Percentiles rank a stretch among this genome's conserved stretches.
Evolutionary conservation across 2,113 vertebrate genomes (phyloP).

Genomic region (Chamaetylas fuelleborni): DNA sequence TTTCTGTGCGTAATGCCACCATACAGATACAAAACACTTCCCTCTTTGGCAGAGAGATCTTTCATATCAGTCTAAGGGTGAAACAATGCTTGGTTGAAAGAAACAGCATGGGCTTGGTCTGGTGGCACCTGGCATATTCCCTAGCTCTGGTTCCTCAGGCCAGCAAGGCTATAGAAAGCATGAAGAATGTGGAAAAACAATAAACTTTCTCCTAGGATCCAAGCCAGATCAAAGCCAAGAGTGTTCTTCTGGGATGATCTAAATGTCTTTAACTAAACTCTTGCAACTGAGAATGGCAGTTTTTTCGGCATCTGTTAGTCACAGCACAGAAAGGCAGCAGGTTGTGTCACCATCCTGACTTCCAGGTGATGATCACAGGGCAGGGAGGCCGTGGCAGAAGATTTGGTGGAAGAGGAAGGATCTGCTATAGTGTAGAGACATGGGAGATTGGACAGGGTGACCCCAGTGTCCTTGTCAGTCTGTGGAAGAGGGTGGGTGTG

Average conservation of each 20-base stretch:
- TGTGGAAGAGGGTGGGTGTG: not conserved
- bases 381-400: rapidly evolving
- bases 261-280: not conserved
- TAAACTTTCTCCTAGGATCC: not conserved
- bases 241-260: not conserved
- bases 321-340: not conserved
- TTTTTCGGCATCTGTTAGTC: not conserved
- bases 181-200: not conserved
- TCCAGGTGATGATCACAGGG: not conserved
- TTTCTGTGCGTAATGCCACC: not conserved
- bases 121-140: not conserved
- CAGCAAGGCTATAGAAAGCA: not conserved
- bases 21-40: not conserved
- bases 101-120: not conserved
- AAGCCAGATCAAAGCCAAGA: not conserved
- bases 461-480: not conserved
- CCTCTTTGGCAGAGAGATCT: not conserved
- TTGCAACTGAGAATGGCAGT: not conserved
- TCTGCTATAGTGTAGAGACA: not conserved
- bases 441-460: not conserved
- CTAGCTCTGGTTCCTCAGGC: not conserved
- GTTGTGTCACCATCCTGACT: not conserved
- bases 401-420: not conserved
- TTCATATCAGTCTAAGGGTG: not conserved
- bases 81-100: not conserved